These are phyloP conservation scores for Palythoa heliodiscus DNA, from an alignment of 92 coral and sea anemone genomes.

Conservation along the genomic window DNA sequence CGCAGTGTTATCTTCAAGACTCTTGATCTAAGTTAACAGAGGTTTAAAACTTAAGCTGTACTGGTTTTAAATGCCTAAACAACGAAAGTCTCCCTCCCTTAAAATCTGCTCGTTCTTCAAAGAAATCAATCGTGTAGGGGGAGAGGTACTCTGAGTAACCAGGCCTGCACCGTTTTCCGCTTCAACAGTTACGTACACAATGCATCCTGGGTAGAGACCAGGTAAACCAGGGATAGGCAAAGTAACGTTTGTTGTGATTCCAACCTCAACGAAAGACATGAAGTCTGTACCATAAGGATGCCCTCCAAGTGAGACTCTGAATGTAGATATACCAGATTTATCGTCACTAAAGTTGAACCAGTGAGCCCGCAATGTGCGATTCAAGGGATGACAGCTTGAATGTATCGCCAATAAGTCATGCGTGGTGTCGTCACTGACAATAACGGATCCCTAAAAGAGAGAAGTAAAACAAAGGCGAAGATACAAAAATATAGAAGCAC, in stretches of 20 bases:
- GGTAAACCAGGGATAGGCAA: constrained; percentile 37
- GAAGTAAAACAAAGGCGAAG: neutral
- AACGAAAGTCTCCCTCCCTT: constrained; percentile 74
- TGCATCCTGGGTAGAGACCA: constrained; percentile 67
- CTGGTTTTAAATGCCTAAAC: constrained; percentile 10
- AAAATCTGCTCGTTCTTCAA: constrained; percentile 50
- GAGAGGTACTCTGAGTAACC: constrained; percentile 60
- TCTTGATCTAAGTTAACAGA: too few species aligned
- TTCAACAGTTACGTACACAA: constrained; percentile 74
- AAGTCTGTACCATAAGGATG: constrained; percentile 53
- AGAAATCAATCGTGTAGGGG: constrained; percentile 83
- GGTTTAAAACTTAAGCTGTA: too few species aligned
- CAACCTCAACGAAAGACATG: constrained; percentile 57
- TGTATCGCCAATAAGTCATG: constrained; percentile 85
- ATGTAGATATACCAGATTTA: constrained; percentile 77
- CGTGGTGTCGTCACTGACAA: constrained; percentile 84
- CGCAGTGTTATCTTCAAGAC: too few species aligned
- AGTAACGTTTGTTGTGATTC: constrained; percentile 58
- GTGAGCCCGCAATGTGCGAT: constrained; percentile 83
- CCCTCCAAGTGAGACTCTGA: constrained; percentile 73
- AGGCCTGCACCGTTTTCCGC: constrained; percentile 83
- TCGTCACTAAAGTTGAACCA: constrained; percentile 83
- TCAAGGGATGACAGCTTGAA: constrained; percentile 81
- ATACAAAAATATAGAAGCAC: too few species aligned
- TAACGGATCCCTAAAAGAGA: constrained; percentile 73